These are phyloP conservation scores for Hemiscyllium ocellatum DNA, from an alignment of 2,113 vertebrate genomes.

Conservation along the genomic window DNA sequence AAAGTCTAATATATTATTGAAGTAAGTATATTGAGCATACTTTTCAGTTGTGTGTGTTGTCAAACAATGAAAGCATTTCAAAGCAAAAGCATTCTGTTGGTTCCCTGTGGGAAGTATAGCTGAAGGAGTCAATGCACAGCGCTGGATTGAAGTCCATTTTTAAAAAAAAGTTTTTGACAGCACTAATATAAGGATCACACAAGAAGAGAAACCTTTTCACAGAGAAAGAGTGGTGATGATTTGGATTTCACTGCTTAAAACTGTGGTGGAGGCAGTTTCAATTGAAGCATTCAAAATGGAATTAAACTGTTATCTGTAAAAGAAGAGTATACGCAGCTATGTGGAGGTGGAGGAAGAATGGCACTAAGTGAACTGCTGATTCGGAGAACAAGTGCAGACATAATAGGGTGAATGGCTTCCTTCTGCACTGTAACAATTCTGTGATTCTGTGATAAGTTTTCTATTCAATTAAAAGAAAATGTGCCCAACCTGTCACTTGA, in stretches of 20 bases:
- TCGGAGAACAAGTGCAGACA: too few species aligned
- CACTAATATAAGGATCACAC: background rate
- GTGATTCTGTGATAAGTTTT: background rate
- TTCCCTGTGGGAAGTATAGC: background rate
- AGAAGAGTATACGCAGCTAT: too few species aligned
- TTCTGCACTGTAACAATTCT: too few species aligned
- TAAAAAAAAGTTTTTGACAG: background rate
- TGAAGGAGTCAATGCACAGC: background rate
- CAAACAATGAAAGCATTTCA: background rate
- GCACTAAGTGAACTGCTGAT: too few species aligned
- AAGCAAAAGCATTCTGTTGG: background rate
- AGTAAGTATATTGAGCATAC: background rate
- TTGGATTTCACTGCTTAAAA: too few species aligned
- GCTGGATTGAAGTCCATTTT: background rate
- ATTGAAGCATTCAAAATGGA: too few species aligned
- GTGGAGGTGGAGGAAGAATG: too few species aligned
- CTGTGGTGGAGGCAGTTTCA: too few species aligned
- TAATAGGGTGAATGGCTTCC: too few species aligned
- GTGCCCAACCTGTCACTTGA: background rate
- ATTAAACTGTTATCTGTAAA: too few species aligned
- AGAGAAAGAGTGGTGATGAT: too few species aligned
- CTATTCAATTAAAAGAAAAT: conserved; percentile 12
- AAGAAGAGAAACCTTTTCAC: too few species aligned
- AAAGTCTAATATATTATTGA: background rate
- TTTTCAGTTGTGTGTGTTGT: background rate